A percentile compares a stretch with the other conserved stretches of the same genome.
Evolutionary conservation across 2,113 vertebrate species (phyloP).

Genomic region (Turdus rufiventris): DNA sequence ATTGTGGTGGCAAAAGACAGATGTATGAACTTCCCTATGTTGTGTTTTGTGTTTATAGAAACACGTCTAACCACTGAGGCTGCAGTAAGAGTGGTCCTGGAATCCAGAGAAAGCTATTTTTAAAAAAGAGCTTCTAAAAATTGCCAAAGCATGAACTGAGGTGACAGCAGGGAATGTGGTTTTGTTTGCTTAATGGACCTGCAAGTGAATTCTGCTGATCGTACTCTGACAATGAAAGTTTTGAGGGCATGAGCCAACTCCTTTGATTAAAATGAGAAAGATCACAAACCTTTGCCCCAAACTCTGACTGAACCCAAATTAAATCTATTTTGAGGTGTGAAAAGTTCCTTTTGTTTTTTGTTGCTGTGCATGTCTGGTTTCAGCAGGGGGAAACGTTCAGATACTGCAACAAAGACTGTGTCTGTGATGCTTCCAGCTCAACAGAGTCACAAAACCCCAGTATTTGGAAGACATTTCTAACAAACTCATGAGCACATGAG

Average conservation of each 20-base stretch:
- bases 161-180: constrained; percentile 29
- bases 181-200: constrained; percentile 52
- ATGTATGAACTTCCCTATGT: background rate
- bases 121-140: constrained; percentile 33
- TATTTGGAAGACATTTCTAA: background rate
- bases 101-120: constrained; percentile 1
- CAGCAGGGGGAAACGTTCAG: background rate
- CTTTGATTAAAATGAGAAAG: constrained; percentile 41
- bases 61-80: background rate
- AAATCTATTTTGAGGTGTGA: constrained; percentile 25
- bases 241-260: constrained; percentile 17
- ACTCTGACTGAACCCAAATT: constrained; percentile 38
- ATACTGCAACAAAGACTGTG: background rate
- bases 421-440: background rate
- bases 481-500: background rate
- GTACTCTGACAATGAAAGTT: constrained; percentile 31
- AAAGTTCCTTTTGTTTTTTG: constrained; percentile 9
- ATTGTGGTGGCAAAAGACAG: background rate
- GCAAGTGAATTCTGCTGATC: constrained; percentile 53
- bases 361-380: background rate
- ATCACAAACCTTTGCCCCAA: constrained; percentile 49
- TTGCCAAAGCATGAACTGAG: constrained; percentile 34
- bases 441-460: background rate
- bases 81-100: background rate
- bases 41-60: background rate